Base-by-base conservation (phyloP, 2,888 invertebrate genomes). In the Sericinus montela region DNA sequence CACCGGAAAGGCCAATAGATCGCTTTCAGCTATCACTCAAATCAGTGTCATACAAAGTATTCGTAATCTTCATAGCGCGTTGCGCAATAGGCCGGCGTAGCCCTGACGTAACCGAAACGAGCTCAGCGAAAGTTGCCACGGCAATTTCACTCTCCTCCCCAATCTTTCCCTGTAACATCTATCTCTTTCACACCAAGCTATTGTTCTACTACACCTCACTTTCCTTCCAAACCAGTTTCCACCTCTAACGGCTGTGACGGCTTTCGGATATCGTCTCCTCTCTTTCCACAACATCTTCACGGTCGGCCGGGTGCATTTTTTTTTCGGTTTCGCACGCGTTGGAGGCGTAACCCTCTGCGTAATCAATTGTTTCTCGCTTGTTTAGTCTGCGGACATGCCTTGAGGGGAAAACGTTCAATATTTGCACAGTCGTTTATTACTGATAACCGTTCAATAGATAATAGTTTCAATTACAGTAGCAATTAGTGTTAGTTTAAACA, bases 61-160 rank as follows among this genome's bases (percentile, higher is more conserved):
- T 74, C 80, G 83, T 86, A 84, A 85, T 82, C 79, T 78, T 72
- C 70, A 68, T 69, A 65, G 63, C 53, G 59, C 51, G 58, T 87
- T 86, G 67, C 78, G 72, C 72, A 86, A 87, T 64, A 63, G 64
- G 66, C 68, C 55, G 56, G 69, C 74, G 67, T 68, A 68, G 62
- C 54, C 56, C 63, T 86, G 87, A 86, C 82, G 86, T 84, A 88
- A 88, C 72, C 67, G 70, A 80, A 86, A 79, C 77, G 77, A 75
- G 82, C 80, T 77, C 86, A 81, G 87, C 75, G 88, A 88, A 88
- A 88, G 88, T 84, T 79, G 68, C 74, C 68, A 69, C 77, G 72
- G 69, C 72, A 85, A 86, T 88, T 88, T 87, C 87, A 80, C 86
- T 84, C 75, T 72, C 75, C 65, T 72, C 70, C 68, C 68, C 68